Percentiles rank a stretch among this genome's conserved stretches.
Conservation (phyloP, 2,888 invertebrate species). For the Zygaena filipendulae region DNA sequence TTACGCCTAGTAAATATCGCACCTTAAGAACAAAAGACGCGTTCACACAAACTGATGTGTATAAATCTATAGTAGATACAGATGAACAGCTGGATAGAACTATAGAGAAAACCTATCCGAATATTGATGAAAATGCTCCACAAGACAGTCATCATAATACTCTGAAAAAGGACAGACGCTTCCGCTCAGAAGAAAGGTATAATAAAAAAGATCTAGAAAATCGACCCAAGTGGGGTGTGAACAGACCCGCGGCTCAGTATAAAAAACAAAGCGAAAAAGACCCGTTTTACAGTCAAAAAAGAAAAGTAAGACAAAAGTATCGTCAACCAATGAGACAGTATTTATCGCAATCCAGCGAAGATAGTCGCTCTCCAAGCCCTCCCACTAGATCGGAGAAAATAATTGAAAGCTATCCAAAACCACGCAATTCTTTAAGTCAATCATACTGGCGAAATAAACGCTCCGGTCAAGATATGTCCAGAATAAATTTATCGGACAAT, state of each 20-base stretch:
- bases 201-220: slow-evolving; percentile 71
- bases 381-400: slow-evolving; percentile 43
- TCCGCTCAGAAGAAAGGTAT: slow-evolving; percentile 62
- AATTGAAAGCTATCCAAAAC: slow-evolving; percentile 41
- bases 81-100: slow-evolving; percentile 42
- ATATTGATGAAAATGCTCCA: slow-evolving; percentile 60
- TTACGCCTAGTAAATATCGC: slow-evolving; percentile 61
- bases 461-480: slow-evolving; percentile 49
- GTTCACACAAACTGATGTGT: slow-evolving; percentile 74
- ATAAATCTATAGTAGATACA: slow-evolving; percentile 27
- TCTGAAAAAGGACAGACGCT: slow-evolving; percentile 61
- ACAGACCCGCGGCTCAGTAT: slow-evolving; percentile 82
- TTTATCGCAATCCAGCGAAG: slow-evolving; percentile 71
- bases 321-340: slow-evolving; percentile 68
- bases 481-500: slow-evolving; percentile 22
- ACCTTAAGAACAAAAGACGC: slow-evolving; percentile 66
- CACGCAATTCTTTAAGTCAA: slow-evolving; percentile 57
- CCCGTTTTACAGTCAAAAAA: slow-evolving; percentile 80
- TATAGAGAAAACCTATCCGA: slow-evolving; percentile 64
- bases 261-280: slow-evolving; percentile 92
- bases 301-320: slow-evolving; percentile 74
- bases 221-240: slow-evolving; percentile 81
- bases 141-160: slow-evolving; percentile 55
- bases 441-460: slow-evolving; percentile 61
- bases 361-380: slow-evolving; percentile 70